phyloP scores from a whole-genome alignment of 1,140 invertebrate species.

The Pachypsylla venusta region DNA sequence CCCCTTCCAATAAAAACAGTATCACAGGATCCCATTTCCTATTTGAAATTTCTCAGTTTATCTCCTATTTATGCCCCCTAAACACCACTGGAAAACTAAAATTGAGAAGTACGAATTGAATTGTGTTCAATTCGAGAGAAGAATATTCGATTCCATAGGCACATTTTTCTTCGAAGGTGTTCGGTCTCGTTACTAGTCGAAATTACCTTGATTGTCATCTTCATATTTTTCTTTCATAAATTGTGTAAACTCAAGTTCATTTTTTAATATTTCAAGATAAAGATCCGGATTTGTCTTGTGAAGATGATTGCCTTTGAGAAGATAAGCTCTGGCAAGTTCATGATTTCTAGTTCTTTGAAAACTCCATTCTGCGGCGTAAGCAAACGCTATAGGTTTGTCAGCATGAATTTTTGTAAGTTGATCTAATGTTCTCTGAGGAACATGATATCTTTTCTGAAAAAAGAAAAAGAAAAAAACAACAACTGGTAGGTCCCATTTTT shows the following conservation, averaged over 20 bases:
- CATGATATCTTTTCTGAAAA: background rate
- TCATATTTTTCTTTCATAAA: background rate
- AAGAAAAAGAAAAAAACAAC: background rate
- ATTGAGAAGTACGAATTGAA: too few relatives aligned
- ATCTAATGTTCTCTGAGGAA: background rate
- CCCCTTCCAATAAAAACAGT: too few relatives aligned
- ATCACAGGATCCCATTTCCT: too few relatives aligned
- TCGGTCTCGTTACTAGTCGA: too few relatives aligned
- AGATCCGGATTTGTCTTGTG: background rate
- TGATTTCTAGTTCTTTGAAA: background rate
- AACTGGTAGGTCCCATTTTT: too few relatives aligned
- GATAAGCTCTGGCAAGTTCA: conserved; percentile 1
- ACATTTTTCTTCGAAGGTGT: too few relatives aligned
- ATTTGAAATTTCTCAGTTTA: too few relatives aligned
- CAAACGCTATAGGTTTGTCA: background rate
- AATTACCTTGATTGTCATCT: too few relatives aligned
- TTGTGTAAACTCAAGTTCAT: background rate
- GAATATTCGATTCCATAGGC: too few relatives aligned
- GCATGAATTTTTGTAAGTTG: background rate
- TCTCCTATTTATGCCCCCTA: too few relatives aligned
- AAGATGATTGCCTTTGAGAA: background rate
- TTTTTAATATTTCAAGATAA: background rate
- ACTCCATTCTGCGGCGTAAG: background rate
- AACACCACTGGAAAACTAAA: too few relatives aligned
- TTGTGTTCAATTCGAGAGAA: too few relatives aligned